phyloP scores from a whole-genome alignment of 1,140 invertebrate species.

The Psix sp. region DNA sequence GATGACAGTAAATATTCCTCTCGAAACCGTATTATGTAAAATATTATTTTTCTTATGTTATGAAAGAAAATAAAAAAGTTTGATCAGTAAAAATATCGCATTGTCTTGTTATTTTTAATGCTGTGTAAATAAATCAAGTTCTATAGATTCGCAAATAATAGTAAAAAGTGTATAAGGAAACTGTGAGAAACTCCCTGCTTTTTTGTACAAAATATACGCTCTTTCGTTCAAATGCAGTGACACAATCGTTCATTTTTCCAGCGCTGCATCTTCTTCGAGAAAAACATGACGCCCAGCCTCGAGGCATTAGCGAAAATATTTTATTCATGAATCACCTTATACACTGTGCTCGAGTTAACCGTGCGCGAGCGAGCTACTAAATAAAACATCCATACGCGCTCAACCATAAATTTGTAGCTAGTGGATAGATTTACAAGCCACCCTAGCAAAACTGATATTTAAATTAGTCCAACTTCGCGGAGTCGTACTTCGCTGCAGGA shows the following conservation, averaged over 20 bases:
- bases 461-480: constrained; percentile 75
- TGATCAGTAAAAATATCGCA: too few species aligned
- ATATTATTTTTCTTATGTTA: too few species aligned
- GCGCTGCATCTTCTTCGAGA: constrained; percentile 66
- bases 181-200: constrained; percentile 23
- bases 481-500: constrained; percentile 65
- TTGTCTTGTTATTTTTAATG: too few species aligned
- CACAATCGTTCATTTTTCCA: constrained; percentile 68
- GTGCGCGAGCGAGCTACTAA: constrained; percentile 72
- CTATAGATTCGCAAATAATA: constrained; percentile 12
- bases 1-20: too few species aligned
- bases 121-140: constrained; percentile 5
- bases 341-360: constrained; percentile 67
- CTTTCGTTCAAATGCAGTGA: constrained; percentile 65
- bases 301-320: constrained; percentile 76
- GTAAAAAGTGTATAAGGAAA: constrained; percentile 40
- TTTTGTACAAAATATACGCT: constrained; percentile 64
- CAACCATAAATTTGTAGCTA: constrained; percentile 74
- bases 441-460: constrained; percentile 76
- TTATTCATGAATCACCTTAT: constrained; percentile 77
- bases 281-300: constrained; percentile 74
- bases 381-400: constrained; percentile 76
- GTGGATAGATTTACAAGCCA: constrained; percentile 77
- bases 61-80: too few species aligned
- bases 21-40: too few species aligned